Evolutionary conservation across 1,140 invertebrate genomes (phyloP), one percentile per base, ranked within the genome.

Genomic region (Colletes latitarsis): DNA sequence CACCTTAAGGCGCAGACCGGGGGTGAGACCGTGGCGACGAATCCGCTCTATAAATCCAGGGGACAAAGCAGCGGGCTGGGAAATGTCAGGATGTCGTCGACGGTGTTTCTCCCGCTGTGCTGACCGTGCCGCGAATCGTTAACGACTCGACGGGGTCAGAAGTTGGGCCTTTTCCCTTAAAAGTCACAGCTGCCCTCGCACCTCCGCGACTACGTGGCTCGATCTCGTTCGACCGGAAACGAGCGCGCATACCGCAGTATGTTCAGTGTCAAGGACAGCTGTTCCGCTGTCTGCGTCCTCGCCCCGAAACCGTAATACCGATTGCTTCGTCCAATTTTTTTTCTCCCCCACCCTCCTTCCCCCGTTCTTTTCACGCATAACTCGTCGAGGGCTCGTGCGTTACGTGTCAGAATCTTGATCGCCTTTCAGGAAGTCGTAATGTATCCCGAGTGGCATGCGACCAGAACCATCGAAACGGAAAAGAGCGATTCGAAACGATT

Each of bases 191-290:
- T 86, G 85, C 64, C 49, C 67, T 75, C 66, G 60, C 84, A 78
- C 76, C 83, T 85, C 19, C 15, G 52, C 49, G 43, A 49, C 62
- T 66, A 64, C 79, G 79, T 81, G 79, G 69, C 43, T 14, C 63
- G 53, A 74, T 82, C 58, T 78, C 53, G 78, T 62, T 85, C 68
- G 84, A 86, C 84, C 85, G 85, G 85, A 86, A 86, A 64, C 62
- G 53, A 15, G 46, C 58, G 62, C n/a, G 66, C 83, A 46, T 69
- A 81, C 74, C 80, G 74, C 83, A 73, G 85, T 86, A 69, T 86
- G 85, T 86, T 86, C 84, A 80, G 46, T 86, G 84, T 85, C 84
- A 86, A 86, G 84, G 84, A 76, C 85, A 86, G 85, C 85, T 86
- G 85, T 80, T 84, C 76, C 52, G 30, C 64, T 60, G 69, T 76